These are phyloP conservation scores for Lapara coniferarum DNA, from an alignment of 2,888 invertebrate genomes.

Conservation along the genomic window DNA sequence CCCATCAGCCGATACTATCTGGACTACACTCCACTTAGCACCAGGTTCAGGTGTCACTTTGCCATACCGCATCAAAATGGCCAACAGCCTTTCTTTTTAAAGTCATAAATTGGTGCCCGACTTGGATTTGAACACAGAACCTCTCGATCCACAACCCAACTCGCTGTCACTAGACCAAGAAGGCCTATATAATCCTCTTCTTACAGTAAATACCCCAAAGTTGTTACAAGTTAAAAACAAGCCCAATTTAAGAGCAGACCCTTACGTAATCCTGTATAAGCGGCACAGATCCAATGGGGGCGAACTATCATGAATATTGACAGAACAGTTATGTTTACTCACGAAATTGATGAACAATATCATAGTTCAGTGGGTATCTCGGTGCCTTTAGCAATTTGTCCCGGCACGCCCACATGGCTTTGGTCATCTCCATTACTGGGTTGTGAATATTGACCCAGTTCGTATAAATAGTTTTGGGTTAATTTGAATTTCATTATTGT, in stretches of 20 bases:
- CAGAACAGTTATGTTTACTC: slow-evolving; percentile 42
- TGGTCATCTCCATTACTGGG: slow-evolving; percentile 17
- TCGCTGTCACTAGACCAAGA: no score
- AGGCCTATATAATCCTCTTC: no score
- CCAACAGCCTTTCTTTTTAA: no score
- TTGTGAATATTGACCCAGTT: slow-evolving; percentile 6
- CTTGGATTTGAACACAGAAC: no score
- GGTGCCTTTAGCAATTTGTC: slow-evolving; percentile 16
- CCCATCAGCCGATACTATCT: no score
- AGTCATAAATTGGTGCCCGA: no score
- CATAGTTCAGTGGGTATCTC: slow-evolving; percentile 35
- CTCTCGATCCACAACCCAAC: no score
- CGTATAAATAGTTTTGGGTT: not conserved
- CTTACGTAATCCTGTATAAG: slow-evolving; percentile 16
- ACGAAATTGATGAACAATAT: slow-evolving; percentile 47
- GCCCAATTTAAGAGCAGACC: slow-evolving; percentile 1
- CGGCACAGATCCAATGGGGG: not conserved
- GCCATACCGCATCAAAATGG: no score
- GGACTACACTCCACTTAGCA: no score
- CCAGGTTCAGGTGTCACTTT: no score
- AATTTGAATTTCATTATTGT: not conserved
- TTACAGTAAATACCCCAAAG: no score
- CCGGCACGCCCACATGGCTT: not conserved
- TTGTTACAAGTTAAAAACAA: not conserved
- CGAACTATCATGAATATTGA: slow-evolving; percentile 46